Conservation (phyloP, 2,888 invertebrate genomes). For the Caenorhabditis wallacei region DNA sequence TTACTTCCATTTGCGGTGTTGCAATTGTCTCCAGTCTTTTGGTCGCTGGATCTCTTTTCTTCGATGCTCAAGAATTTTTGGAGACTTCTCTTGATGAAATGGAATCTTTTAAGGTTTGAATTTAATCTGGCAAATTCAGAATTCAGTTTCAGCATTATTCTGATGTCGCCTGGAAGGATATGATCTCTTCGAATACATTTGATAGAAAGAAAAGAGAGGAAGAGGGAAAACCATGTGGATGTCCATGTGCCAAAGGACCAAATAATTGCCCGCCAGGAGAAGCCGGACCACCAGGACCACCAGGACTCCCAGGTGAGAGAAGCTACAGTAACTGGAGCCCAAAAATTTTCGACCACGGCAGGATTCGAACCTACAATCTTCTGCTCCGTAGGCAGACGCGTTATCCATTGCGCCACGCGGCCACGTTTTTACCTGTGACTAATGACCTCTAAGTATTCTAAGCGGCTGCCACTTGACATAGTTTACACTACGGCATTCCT, state of each 20-base stretch:
- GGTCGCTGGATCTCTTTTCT: slow-evolving; percentile 46
- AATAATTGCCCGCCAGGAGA: slow-evolving; percentile 57
- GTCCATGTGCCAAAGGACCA: slow-evolving; percentile 53
- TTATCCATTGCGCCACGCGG: slow-evolving; percentile 80
- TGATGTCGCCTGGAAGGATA: slow-evolving; percentile 53
- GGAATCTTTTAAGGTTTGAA: slow-evolving; percentile 45
- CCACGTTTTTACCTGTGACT: slow-evolving; percentile 81
- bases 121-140: background rate
- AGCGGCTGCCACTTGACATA: slow-evolving; percentile 78
- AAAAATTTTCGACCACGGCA: slow-evolving; percentile 74
- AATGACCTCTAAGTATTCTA: slow-evolving; percentile 83
- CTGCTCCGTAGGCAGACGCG: slow-evolving; percentile 84
- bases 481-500: slow-evolving; percentile 75
- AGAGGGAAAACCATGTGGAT: slow-evolving; percentile 31
- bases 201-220: slow-evolving; percentile 58
- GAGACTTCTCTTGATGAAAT: slow-evolving; percentile 54
- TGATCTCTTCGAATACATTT: slow-evolving; percentile 53
- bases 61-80: slow-evolving; percentile 50
- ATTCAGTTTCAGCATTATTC: slow-evolving; percentile 42
- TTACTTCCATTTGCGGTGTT: slow-evolving; percentile 50
- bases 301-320: slow-evolving; percentile 52
- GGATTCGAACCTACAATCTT: slow-evolving; percentile 84
- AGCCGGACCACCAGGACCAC: slow-evolving; percentile 56
- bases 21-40: slow-evolving; percentile 46
- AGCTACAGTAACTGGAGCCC: background rate